phyloP scores from a whole-genome alignment of 2,888 invertebrate species.

The Nomada ruficornis region DNA sequence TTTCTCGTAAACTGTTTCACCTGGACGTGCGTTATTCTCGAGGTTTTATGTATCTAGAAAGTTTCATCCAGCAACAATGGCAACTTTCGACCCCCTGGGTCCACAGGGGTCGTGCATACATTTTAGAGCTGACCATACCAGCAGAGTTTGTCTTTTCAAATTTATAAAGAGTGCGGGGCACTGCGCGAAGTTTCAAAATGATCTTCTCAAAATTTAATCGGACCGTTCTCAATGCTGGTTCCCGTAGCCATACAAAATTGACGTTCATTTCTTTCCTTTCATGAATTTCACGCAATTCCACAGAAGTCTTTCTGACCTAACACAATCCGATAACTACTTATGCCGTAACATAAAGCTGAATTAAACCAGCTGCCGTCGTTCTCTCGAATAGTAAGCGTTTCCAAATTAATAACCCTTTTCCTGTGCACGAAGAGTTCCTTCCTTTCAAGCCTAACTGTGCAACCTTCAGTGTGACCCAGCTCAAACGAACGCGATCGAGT shows the following conservation, averaged over 20 bases:
- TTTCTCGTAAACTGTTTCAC: neutral
- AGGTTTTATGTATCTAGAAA: neutral
- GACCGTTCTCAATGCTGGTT: too few species aligned
- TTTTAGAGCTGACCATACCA: neutral
- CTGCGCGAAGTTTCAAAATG: neutral
- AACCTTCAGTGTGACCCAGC: conserved; percentile 15
- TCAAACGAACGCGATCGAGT: neutral
- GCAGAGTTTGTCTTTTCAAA: neutral
- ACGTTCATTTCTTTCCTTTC: too few species aligned
- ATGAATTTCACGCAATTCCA: too few species aligned
- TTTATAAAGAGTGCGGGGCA: neutral
- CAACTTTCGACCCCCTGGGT: neutral
- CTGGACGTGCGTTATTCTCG: conserved; percentile 1
- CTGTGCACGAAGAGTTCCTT: neutral
- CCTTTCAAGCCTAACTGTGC: conserved; percentile 2
- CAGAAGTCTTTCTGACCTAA: too few species aligned
- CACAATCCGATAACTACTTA: neutral
- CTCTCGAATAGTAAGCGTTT: neutral
- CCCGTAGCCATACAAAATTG: too few species aligned
- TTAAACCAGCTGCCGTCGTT: neutral
- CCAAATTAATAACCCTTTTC: conserved; percentile 5
- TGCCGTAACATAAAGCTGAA: neutral
- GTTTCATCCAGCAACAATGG: neutral
- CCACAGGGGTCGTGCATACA: neutral
- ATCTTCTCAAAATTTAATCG: too few species aligned